Conservation (phyloP, 2,113 vertebrate species). For the Sylvietta virens region DNA sequence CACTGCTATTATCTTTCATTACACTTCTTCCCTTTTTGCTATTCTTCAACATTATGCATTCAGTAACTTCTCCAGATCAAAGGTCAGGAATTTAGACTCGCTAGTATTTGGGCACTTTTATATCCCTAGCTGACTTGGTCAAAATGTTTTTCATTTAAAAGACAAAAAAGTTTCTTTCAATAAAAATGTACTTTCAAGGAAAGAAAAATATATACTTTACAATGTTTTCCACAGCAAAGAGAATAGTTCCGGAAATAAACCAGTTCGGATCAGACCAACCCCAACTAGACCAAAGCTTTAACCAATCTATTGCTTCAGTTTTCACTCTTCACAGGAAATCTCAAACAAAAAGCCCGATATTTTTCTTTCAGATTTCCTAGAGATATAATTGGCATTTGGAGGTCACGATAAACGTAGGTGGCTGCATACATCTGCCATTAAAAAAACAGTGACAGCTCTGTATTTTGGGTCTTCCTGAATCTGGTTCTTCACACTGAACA, state of each 20-base stretch:
- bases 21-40: constrained; percentile 17
- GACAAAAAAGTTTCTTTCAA: background rate
- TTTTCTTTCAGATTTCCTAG: background rate
- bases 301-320: background rate
- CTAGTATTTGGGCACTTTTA: background rate
- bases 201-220: background rate
- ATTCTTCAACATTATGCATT: constrained; percentile 8
- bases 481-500: background rate
- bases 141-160: constrained; percentile 20
- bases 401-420: background rate
- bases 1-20: constrained; percentile 29
- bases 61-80: constrained; percentile 20
- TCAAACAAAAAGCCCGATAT: background rate
- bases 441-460: background rate
- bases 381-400: background rate
- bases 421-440: background rate
- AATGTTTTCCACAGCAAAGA: background rate
- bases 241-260: background rate
- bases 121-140: background rate
- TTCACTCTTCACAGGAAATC: background rate
- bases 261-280: background rate
- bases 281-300: background rate
- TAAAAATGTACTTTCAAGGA: background rate
- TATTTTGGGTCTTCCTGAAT: background rate
- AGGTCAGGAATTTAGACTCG: background rate